phyloP scores from a whole-genome alignment of 2,113 vertebrate species.

The Hirundichthys speculiger region DNA sequence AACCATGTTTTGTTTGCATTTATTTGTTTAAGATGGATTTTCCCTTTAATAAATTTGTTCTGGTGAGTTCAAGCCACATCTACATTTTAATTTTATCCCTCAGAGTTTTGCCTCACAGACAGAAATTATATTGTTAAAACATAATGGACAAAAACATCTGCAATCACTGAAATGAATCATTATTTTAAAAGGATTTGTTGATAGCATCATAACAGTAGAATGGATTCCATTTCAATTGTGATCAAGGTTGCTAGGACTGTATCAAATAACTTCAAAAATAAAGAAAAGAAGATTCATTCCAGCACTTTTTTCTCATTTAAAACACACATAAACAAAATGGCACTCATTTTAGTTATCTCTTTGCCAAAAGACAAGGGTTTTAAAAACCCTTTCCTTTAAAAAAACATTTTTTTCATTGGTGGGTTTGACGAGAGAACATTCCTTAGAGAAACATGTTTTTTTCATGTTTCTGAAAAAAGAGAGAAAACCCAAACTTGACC shows the following conservation, averaged over 20 bases:
- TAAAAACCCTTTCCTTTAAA: constrained; percentile 39
- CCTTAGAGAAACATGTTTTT: constrained; percentile 18
- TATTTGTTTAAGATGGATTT: too few species aligned
- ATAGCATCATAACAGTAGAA: neutral
- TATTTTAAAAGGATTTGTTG: neutral
- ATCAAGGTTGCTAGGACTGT: constrained; percentile 12
- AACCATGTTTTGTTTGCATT: too few species aligned
- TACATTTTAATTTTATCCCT: neutral
- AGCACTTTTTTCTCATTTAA: constrained; percentile 22
- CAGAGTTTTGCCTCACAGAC: constrained; percentile 13
- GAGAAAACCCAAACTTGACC: constrained; percentile 41
- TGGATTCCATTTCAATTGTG: constrained; percentile 18
- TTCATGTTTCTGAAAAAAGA: constrained; percentile 45
- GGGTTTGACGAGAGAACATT: neutral
- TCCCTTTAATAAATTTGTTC: neutral
- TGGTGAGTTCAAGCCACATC: neutral
- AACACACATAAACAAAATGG: constrained; percentile 57
- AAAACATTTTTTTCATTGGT: neutral
- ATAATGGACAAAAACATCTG: constrained; percentile 44
- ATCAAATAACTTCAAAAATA: constrained; percentile 28
- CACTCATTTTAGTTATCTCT: constrained; percentile 39
- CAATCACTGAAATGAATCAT: neutral
- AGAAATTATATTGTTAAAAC: constrained; percentile 24
- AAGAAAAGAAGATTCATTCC: constrained; percentile 40
- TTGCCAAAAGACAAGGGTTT: constrained; percentile 30